A percentile compares a stretch with the other conserved stretches of the same genome.
Conservation (phyloP, 2,888 invertebrate genomes). For the Rotaria macrura region DNA sequence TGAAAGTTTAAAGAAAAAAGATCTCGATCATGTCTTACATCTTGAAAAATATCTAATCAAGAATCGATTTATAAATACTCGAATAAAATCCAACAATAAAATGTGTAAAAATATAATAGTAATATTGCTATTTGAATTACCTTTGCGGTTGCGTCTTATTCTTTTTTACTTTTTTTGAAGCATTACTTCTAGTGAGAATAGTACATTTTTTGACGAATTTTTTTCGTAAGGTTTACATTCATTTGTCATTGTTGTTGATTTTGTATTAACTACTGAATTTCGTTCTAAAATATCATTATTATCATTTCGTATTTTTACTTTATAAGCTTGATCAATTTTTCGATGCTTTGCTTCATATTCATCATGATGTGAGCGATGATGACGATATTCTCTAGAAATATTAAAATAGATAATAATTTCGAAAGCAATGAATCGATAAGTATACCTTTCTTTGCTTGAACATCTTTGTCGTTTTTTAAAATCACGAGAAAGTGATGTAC, state of each 20-base stretch:
- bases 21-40: too few relatives aligned
- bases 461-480: not conserved
- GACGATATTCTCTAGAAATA: not conserved
- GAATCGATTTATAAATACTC: too few relatives aligned
- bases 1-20: too few relatives aligned
- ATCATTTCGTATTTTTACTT: not conserved
- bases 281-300: not conserved
- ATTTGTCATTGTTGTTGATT: not conserved
- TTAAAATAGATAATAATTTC: too few relatives aligned
- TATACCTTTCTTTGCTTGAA: not conserved
- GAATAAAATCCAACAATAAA: too few relatives aligned
- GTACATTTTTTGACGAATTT: constrained; percentile 52
- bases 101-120: too few relatives aligned
- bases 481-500: not conserved
- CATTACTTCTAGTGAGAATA: constrained; percentile 85
- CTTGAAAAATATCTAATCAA: too few relatives aligned
- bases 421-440: too few relatives aligned
- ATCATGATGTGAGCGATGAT: not conserved
- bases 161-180: constrained; percentile 87
- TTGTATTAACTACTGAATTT: not conserved
- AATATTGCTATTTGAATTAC: too few relatives aligned
- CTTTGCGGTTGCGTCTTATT: constrained; percentile 83
- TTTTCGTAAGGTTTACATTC: not conserved
- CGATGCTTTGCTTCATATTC: not conserved
- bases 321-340: not conserved